Conservation (phyloP, 2,113 vertebrate genomes). For the Cottus gobio region DNA sequence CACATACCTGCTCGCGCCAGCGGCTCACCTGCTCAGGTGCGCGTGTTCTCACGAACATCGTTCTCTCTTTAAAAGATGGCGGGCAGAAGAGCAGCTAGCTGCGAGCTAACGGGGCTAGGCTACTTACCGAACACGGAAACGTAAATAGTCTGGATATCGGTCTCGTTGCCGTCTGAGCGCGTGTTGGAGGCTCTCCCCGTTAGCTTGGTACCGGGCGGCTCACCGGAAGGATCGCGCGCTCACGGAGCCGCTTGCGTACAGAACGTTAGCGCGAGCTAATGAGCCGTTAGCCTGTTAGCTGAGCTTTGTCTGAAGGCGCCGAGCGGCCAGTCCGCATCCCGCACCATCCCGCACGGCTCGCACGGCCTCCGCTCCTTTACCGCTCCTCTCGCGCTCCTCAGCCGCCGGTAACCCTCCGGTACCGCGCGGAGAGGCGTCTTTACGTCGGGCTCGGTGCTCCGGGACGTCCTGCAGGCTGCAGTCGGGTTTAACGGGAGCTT, state of each 20-base stretch:
- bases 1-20: background rate
- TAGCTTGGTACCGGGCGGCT: background rate
- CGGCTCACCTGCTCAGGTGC: background rate
- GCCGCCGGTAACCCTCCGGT: slow-evolving; percentile 46
- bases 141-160: background rate
- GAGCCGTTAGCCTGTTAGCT: slow-evolving; percentile 68
- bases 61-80: slow-evolving; percentile 91
- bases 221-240: background rate
- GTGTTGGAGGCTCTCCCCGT: background rate
- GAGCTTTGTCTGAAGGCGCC: slow-evolving; percentile 89
- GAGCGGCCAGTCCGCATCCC: slow-evolving; percentile 70
- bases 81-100: slow-evolving; percentile 79
- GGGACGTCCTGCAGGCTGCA: slow-evolving; percentile 86
- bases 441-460: slow-evolving; percentile 87
- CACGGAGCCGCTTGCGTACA: slow-evolving; percentile 1
- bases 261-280: slow-evolving; percentile 53
- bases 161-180: background rate
- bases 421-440: slow-evolving; percentile 55
- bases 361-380: slow-evolving; percentile 33
- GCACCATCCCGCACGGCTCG: slow-evolving; percentile 4
- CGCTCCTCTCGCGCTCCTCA: slow-evolving; percentile 3
- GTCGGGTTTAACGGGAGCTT: slow-evolving; percentile 82
- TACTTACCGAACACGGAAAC: slow-evolving; percentile 60
- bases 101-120: slow-evolving; percentile 52
- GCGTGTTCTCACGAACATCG: slow-evolving; percentile 35